phyloP scores from a whole-genome alignment of 2,888 invertebrate genomes.

The Melipona bicolor region DNA sequence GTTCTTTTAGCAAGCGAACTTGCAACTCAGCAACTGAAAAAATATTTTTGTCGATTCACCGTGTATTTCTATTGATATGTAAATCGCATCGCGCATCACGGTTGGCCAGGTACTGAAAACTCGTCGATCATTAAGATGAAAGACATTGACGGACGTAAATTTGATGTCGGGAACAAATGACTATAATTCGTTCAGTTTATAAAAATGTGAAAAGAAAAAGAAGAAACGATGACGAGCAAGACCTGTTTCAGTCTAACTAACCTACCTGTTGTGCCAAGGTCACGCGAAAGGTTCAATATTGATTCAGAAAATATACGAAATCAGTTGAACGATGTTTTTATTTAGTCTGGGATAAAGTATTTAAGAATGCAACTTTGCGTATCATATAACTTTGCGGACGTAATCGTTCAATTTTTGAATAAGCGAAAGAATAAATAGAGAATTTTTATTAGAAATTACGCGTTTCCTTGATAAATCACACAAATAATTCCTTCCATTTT shows the following conservation, averaged over 20 bases:
- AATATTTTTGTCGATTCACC: slow-evolving; percentile 48
- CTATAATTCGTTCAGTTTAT: slow-evolving; percentile 17
- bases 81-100: slow-evolving; percentile 42
- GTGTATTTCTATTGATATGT: slow-evolving; percentile 50
- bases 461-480: neutral
- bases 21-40: slow-evolving; percentile 27
- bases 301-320: slow-evolving; percentile 82
- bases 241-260: slow-evolving; percentile 58
- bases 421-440: neutral
- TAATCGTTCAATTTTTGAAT: neutral
- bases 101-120: slow-evolving; percentile 5
- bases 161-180: slow-evolving; percentile 37
- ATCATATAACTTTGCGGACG: slow-evolving; percentile 17
- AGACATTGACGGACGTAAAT: slow-evolving; percentile 24
- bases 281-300: slow-evolving; percentile 78
- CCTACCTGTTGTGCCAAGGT: slow-evolving; percentile 77
- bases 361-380: slow-evolving; percentile 65
- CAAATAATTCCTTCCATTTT: neutral
- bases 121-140: slow-evolving; percentile 42
- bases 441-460: neutral
- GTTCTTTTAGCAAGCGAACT: slow-evolving; percentile 20
- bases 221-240: slow-evolving; percentile 43
- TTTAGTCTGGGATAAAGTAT: slow-evolving; percentile 80
- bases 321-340: slow-evolving; percentile 79
- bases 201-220: slow-evolving; percentile 36